These are phyloP conservation scores for Scrobipalpa costella DNA, from an alignment of 2,888 invertebrate genomes.

Conservation along the genomic window DNA sequence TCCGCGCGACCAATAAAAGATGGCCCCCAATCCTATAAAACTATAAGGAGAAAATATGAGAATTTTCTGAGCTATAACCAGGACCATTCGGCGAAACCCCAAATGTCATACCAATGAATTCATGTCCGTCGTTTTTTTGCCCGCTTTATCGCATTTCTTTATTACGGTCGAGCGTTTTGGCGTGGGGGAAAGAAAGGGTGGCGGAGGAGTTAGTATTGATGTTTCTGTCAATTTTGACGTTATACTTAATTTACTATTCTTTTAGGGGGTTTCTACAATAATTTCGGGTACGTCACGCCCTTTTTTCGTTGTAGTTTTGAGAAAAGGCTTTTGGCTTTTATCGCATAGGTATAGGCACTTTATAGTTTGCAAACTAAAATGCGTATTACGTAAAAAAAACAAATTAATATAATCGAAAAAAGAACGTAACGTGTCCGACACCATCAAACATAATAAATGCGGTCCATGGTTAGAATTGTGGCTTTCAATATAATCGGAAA, in stretches of 20 bases:
- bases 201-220: neutral
- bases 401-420: no score
- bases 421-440: no score
- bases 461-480: no score
- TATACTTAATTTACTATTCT: neutral
- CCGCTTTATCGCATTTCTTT: conserved; percentile 77
- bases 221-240: neutral
- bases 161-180: conserved; percentile 73
- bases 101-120: conserved; percentile 81
- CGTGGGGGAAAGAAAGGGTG: conserved; percentile 39
- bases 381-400: no score
- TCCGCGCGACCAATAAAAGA: conserved; percentile 75
- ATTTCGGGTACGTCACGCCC: no score
- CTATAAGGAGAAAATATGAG: conserved; percentile 76
- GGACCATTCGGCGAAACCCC: conserved; percentile 71
- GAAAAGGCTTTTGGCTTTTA: no score
- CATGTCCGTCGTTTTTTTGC: conserved; percentile 76
- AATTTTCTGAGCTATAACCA: conserved; percentile 61
- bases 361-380: no score
- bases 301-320: no score
- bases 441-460: no score
- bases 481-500: no score
- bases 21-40: conserved; percentile 73
- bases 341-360: no score
- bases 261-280: no score